Conservation (phyloP, 23 tunicate genomes). For the Trididemnum nubilum region DNA sequence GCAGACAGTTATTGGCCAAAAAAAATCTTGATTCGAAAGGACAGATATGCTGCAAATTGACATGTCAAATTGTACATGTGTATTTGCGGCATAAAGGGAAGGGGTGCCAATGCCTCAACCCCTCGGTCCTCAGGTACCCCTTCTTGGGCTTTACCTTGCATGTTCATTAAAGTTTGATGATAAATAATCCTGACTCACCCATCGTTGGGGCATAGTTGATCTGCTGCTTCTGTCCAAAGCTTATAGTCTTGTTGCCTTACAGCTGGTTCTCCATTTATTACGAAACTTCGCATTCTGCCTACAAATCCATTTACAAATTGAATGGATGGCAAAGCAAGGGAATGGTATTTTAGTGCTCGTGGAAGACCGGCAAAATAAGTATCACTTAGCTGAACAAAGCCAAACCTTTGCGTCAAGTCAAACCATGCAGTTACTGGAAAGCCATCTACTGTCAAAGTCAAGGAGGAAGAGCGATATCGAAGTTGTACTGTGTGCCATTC, state of each 20-base stretch:
- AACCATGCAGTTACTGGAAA: neutral
- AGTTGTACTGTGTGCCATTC: conserved; percentile 57
- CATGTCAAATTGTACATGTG: no score
- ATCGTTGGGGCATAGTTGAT: neutral
- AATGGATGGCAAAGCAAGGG: conserved; percentile 38
- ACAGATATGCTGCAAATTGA: no score
- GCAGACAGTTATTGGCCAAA: no score
- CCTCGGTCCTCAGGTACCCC: no score
- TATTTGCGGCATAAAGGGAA: no score
- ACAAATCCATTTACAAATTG: conserved; percentile 26
- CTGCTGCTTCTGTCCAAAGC: neutral
- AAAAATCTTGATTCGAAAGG: no score
- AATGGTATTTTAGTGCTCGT: neutral
- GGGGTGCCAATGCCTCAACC: no score
- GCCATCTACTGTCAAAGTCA: conserved; percentile 49
- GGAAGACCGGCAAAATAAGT: conserved; percentile 60
- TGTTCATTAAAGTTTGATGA: no score
- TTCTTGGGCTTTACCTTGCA: no score
- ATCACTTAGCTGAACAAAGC: conserved; percentile 10
- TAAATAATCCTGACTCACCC: no score
- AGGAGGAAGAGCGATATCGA: conserved; percentile 11
- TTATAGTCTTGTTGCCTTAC: neutral
- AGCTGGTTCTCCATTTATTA: conserved; percentile 32
- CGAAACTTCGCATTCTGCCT: conserved; percentile 45
- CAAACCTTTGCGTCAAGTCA: neutral